Percentiles rank a stretch among this genome's conserved stretches.
Evolutionary conservation across 2,113 vertebrate species (phyloP).

Genomic region (Camelus dromedarius): DNA sequence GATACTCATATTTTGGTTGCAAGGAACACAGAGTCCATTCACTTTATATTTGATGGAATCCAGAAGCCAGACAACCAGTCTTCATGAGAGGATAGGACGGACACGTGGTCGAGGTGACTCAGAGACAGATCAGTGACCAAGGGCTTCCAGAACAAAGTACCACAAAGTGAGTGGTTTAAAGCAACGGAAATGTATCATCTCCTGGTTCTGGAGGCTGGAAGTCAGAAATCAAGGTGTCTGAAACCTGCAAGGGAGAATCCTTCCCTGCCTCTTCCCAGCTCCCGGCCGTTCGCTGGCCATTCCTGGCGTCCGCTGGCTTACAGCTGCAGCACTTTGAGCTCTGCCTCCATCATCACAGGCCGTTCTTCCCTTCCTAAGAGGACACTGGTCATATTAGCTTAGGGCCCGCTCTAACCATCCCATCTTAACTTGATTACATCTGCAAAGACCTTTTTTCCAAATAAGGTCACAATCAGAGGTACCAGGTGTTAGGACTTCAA

Average conservation of each 20-base stretch:
- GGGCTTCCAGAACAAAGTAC: not conserved
- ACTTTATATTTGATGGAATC: not conserved
- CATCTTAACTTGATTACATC: not conserved
- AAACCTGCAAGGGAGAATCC: not conserved
- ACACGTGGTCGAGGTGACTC: not conserved
- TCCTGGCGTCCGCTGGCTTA: not conserved
- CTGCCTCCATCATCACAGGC: rapidly evolving
- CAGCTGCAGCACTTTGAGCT: not conserved
- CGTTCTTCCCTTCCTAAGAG: not conserved
- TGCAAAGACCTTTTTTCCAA: not conserved
- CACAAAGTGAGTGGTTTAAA: not conserved
- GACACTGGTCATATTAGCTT: not conserved
- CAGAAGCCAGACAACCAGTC: not conserved
- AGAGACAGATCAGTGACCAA: not conserved
- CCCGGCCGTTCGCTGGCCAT: not conserved
- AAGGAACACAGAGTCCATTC: not conserved
- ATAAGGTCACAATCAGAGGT: not conserved
- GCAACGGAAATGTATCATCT: not conserved
- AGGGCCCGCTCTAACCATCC: not conserved
- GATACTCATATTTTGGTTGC: not conserved
- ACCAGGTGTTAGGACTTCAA: not conserved
- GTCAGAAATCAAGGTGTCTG: not conserved
- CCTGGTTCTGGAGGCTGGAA: not conserved
- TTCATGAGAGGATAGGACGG: not conserved
- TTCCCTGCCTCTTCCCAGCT: not conserved